Evolutionary conservation across 2,888 invertebrate genomes (phyloP).

Genomic region (Noctua fimbriata): DNA sequence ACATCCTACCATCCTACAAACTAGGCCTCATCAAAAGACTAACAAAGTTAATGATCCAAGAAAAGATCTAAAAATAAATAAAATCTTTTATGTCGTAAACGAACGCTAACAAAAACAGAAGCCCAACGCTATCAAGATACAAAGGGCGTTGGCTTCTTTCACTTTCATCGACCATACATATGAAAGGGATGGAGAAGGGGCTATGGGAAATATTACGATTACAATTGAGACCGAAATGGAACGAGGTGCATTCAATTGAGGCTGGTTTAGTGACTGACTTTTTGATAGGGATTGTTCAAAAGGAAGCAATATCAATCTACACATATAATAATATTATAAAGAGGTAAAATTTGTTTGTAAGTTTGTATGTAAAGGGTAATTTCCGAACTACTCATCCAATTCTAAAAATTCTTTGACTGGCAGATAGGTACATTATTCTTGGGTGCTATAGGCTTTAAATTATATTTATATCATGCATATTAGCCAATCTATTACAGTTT

Average conservation of each 20-base stretch:
- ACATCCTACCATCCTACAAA: background rate
- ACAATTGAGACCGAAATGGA: conserved; percentile 18
- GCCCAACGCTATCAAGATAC: conserved; percentile 29
- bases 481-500: too few relatives aligned
- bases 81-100: conserved; percentile 16
- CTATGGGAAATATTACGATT: conserved; percentile 7
- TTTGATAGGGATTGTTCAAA: background rate
- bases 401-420: too few relatives aligned
- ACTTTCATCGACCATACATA: conserved; percentile 45
- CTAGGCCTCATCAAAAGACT: background rate
- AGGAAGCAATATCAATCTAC: background rate
- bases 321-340: too few relatives aligned
- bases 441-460: too few relatives aligned
- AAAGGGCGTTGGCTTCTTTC: conserved; percentile 54
- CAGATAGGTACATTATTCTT: too few relatives aligned
- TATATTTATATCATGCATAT: too few relatives aligned
- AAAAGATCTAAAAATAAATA: conserved; percentile 24
- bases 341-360: too few relatives aligned
- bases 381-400: too few relatives aligned
- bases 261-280: background rate
- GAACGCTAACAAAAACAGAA: conserved; percentile 28
- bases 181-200: conserved; percentile 29
- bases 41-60: background rate
- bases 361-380: too few relatives aligned
- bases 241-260: conserved; percentile 10